Conservation (phyloP, 2,113 vertebrate species). For the Crotophaga sulcirostris region DNA sequence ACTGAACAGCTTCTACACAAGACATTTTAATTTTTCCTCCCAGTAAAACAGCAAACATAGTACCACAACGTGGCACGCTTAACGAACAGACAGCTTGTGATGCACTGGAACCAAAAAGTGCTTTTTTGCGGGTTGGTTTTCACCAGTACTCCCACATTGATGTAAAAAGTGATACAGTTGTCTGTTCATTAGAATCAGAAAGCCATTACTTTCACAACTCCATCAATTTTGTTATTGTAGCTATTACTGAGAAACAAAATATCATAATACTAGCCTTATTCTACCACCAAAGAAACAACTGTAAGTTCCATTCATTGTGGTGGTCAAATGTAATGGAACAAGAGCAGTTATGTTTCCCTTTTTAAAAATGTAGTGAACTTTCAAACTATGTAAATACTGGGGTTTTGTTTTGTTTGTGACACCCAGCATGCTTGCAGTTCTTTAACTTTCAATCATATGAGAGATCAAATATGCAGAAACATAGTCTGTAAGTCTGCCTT, state of each 20-base stretch:
- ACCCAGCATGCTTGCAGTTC: neutral
- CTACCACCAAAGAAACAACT: neutral
- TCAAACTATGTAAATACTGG: neutral
- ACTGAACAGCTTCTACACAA: neutral
- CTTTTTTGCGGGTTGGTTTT: neutral
- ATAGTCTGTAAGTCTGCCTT: neutral
- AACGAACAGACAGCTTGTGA: neutral
- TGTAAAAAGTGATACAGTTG: neutral
- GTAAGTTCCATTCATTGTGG: neutral
- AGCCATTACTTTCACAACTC: neutral
- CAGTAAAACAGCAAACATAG: neutral
- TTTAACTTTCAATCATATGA: neutral
- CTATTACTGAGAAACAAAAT: neutral
- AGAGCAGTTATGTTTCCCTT: neutral
- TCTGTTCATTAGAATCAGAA: neutral
- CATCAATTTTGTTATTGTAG: neutral
- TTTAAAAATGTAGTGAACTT: neutral
- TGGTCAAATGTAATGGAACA: neutral
- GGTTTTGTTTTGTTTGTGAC: neutral
- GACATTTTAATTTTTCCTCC: neutral
- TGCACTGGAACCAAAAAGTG: neutral
- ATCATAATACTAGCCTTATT: neutral
- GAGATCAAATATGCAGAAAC: neutral
- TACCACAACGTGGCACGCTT: neutral
- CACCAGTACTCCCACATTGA: neutral